These are phyloP conservation scores for Ctenicera cuprea DNA, from an alignment of 2,888 invertebrate species.

Conservation along the genomic window DNA sequence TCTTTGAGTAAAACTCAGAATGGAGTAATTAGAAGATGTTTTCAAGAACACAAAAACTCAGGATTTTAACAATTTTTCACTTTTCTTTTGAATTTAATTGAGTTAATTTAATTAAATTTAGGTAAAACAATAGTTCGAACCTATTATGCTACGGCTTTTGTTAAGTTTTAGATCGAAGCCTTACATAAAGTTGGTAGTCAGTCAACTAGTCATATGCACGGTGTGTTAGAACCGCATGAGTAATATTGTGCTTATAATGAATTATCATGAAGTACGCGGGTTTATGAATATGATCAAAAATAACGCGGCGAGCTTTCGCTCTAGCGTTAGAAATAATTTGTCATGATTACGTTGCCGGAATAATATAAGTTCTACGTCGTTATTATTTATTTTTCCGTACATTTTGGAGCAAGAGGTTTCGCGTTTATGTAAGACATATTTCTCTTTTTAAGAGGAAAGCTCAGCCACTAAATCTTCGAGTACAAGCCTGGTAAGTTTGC, in stretches of 20 bases:
- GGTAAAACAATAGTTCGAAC: too few relatives aligned
- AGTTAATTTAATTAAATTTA: not conserved
- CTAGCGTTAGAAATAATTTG: slow-evolving; percentile 45
- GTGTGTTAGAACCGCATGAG: not conserved
- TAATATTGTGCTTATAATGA: slow-evolving; percentile 4
- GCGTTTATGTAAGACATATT: slow-evolving; percentile 53
- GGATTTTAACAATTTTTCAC: not conserved
- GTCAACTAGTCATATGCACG: not conserved
- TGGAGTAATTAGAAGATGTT: too few relatives aligned
- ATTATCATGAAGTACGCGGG: not conserved
- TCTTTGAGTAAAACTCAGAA: too few relatives aligned
- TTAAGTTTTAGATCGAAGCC: too few relatives aligned
- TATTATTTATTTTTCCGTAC: slow-evolving; percentile 51
- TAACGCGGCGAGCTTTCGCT: slow-evolving; percentile 29
- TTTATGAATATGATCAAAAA: slow-evolving; percentile 36
- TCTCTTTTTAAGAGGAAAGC: slow-evolving; percentile 55
- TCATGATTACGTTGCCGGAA: slow-evolving; percentile 45
- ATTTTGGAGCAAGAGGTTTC: slow-evolving; percentile 53
- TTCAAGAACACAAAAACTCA: not conserved
- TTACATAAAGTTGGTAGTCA: not conserved
- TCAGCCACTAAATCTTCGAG: slow-evolving; percentile 56
- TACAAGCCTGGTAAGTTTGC: slow-evolving; percentile 64
- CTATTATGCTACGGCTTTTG: too few relatives aligned
- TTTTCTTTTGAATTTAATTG: not conserved
- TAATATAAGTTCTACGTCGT: slow-evolving; percentile 49